These are phyloP conservation scores for Serripes groenlandicus DNA, from an alignment of 2,888 invertebrate genomes.

Conservation along the genomic window DNA sequence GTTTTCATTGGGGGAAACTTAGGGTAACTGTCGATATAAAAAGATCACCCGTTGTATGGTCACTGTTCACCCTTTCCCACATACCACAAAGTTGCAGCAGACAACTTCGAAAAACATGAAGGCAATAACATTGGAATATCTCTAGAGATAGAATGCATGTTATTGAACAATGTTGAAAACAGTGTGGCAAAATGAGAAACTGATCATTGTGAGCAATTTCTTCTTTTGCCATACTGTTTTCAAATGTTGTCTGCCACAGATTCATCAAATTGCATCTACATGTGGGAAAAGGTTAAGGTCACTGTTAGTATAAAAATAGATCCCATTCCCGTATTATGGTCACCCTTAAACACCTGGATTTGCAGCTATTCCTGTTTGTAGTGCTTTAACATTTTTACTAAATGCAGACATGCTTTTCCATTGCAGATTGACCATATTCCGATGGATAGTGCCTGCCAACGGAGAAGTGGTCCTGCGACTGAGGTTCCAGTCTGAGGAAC, in stretches of 20 bases:
- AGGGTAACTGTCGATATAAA: too few species aligned
- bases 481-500: constrained; percentile 85
- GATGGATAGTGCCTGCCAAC: constrained; percentile 86
- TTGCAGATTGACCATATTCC: constrained; percentile 83
- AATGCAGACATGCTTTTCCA: background rate
- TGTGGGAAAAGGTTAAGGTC: background rate
- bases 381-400: constrained; percentile 3
- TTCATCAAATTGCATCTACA: background rate
- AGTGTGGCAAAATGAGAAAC: background rate
- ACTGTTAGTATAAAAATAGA: background rate
- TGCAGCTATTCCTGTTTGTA: background rate
- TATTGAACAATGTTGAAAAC: too few species aligned
- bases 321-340: too few species aligned
- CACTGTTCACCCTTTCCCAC: too few species aligned
- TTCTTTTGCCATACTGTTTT: background rate
- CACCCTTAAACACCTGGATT: background rate
- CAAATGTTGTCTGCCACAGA: background rate
- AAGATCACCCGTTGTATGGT: too few species aligned
- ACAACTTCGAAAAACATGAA: too few species aligned
- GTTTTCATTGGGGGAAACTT: too few species aligned
- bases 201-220: background rate
- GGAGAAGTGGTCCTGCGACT: constrained; percentile 83
- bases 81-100: too few species aligned
- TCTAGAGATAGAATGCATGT: too few species aligned
- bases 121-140: too few species aligned